phyloP scores from a whole-genome alignment of 1,140 invertebrate species.

The Pinna nobilis region DNA sequence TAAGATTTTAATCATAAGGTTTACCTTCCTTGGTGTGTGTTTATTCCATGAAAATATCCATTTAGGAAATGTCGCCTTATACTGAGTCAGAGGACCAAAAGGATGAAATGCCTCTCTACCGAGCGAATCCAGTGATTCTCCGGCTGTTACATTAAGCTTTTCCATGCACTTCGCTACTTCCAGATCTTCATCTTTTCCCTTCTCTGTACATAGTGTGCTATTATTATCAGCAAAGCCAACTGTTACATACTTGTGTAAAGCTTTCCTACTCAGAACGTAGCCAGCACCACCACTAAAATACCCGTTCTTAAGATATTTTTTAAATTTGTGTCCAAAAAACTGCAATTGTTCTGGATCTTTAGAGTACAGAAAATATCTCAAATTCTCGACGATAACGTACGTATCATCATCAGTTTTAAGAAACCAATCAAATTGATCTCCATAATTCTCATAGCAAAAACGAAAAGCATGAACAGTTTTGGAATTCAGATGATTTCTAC shows the following conservation, averaged over 20 bases:
- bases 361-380: conserved; percentile 53
- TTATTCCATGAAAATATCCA: too few relatives aligned
- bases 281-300: conserved; percentile 75
- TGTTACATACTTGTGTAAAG: conserved; percentile 74
- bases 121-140: conserved; percentile 28
- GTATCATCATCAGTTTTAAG: conserved; percentile 80
- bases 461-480: conserved; percentile 96
- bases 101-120: conserved; percentile 37
- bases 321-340: conserved; percentile 70
- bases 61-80: too few relatives aligned
- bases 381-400: conserved; percentile 78
- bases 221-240: conserved; percentile 70
- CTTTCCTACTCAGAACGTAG: conserved; percentile 85
- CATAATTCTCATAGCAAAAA: conserved; percentile 70
- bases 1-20: too few relatives aligned
- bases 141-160: conserved; percentile 30
- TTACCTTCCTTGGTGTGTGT: too few relatives aligned
- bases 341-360: conserved; percentile 51
- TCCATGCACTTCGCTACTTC: conserved; percentile 83
- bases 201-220: conserved; percentile 75
- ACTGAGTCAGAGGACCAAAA: too few relatives aligned
- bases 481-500: conserved; percentile 91
- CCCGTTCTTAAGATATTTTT: conserved; percentile 42
- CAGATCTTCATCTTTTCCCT: conserved; percentile 91
- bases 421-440: conserved; percentile 56